A percentile compares a stretch with the other conserved stretches of the same genome.
phyloP scores from a whole-genome alignment of 2,113 vertebrate species.

The Cottus gobio region DNA sequence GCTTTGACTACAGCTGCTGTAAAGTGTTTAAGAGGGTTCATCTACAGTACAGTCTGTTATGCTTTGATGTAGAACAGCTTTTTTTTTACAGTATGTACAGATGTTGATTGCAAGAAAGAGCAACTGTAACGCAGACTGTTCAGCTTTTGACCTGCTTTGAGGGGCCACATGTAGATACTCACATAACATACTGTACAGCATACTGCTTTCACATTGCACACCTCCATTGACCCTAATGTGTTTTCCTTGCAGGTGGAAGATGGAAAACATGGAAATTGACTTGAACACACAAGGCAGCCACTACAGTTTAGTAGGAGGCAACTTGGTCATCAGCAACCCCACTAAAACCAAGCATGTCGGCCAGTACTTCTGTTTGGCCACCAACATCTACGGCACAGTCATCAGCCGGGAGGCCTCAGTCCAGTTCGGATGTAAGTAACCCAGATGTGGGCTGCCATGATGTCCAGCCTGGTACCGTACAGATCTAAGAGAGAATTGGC shows the following conservation, averaged over 20 bases:
- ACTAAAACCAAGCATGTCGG: constrained; percentile 89
- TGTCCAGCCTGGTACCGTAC: background rate
- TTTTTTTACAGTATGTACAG: background rate
- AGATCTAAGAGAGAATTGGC: constrained; percentile 11
- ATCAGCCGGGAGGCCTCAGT: constrained; percentile 90
- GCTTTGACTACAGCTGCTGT: constrained; percentile 37
- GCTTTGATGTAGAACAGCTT: background rate
- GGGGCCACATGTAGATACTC: background rate
- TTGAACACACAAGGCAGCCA: constrained; percentile 79
- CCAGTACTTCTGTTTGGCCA: constrained; percentile 90
- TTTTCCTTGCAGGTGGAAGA: constrained; percentile 87
- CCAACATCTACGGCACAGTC: constrained; percentile 90
- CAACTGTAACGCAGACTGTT: background rate
- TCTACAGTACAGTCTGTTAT: background rate
- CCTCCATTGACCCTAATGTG: background rate
- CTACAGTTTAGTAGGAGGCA: constrained; percentile 91
- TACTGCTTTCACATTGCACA: background rate
- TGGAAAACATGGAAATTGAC: constrained; percentile 87
- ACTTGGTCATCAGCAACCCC: constrained; percentile 91
- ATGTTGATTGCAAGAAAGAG: background rate
- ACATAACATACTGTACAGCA: background rate
- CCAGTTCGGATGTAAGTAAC: constrained; percentile 94
- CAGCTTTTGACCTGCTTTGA: background rate
- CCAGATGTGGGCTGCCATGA: background rate
- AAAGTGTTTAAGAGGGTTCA: constrained; percentile 19